phyloP scores from a whole-genome alignment of 1,140 invertebrate species.

The Scaptomyza graminum region DNA sequence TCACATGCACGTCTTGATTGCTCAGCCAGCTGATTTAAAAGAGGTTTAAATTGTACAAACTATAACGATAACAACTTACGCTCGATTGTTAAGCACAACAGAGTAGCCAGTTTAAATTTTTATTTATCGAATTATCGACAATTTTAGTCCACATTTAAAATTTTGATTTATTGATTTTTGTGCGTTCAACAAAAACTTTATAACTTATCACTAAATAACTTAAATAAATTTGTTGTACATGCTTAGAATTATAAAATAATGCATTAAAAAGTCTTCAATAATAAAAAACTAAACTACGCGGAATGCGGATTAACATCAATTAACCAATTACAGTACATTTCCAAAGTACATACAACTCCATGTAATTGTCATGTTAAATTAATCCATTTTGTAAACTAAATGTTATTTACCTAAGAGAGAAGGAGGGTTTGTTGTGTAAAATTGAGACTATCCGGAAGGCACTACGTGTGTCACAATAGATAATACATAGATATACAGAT shows the following conservation, averaged over 20 bases:
- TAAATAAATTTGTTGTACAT: constrained; percentile 64
- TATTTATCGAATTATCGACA: background rate
- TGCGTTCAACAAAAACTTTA: constrained; percentile 71
- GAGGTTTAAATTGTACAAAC: background rate
- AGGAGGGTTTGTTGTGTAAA: constrained; percentile 12
- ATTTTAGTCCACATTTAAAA: constrained; percentile 18
- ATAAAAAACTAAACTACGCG: constrained; percentile 67
- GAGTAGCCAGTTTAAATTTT: constrained; percentile 1
- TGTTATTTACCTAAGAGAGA: constrained; percentile 17
- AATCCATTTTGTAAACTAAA: constrained; percentile 38
- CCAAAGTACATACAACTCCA: constrained; percentile 17
- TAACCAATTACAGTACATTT: constrained; percentile 22
- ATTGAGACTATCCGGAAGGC: constrained; percentile 58
- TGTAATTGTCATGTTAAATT: constrained; percentile 12
- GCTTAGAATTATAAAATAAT: constrained; percentile 75
- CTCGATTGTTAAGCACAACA: too few species aligned
- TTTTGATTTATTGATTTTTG: constrained; percentile 68
- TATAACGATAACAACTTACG: background rate
- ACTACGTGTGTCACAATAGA: constrained; percentile 60
- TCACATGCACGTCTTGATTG: background rate
- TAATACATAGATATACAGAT: constrained; percentile 31
- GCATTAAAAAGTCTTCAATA: constrained; percentile 68
- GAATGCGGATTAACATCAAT: constrained; percentile 64
- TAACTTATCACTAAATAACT: constrained; percentile 76
- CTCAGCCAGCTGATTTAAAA: background rate